A percentile compares a stretch with the other conserved stretches of the same genome.
phyloP scores from a whole-genome alignment of 2,113 vertebrate species.

The Gambusia affinis region DNA sequence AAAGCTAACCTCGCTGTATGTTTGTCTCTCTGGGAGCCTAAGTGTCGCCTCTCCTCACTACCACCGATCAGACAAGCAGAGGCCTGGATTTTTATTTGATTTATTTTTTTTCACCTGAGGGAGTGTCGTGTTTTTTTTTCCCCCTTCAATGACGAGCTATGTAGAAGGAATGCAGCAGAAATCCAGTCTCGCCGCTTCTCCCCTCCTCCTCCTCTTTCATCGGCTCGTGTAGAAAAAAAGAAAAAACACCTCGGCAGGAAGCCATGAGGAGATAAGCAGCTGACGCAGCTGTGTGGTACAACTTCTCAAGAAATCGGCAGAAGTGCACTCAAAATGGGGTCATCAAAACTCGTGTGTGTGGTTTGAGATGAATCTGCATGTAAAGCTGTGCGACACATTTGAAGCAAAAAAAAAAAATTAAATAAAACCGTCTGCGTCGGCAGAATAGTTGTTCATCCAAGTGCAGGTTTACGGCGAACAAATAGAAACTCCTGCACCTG shows the following conservation, averaged over 20 bases:
- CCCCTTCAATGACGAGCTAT: not conserved
- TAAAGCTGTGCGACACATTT: slow-evolving; percentile 30
- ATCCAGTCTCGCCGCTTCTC: not conserved
- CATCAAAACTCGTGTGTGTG: slow-evolving; percentile 26
- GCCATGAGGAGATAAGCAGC: slow-evolving; percentile 42
- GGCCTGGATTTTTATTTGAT: slow-evolving; percentile 14
- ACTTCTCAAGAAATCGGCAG: slow-evolving; percentile 45
- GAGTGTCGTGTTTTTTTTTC: too few relatives aligned
- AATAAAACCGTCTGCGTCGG: not conserved
- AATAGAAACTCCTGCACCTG: not conserved
- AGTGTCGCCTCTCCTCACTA: not conserved
- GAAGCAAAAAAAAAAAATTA: not conserved
- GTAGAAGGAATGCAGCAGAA: not conserved
- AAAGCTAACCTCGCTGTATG: not conserved
- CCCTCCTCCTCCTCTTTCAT: too few relatives aligned
- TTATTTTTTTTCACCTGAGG: slow-evolving; percentile 29
- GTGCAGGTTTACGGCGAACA: not conserved
- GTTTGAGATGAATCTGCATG: slow-evolving; percentile 23
- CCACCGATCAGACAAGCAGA: slow-evolving; percentile 44
- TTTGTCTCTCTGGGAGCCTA: not conserved
- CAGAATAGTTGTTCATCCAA: slow-evolving; percentile 1
- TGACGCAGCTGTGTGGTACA: slow-evolving; percentile 44
- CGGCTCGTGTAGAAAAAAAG: not conserved
- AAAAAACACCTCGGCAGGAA: slow-evolving; percentile 49
- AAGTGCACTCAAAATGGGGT: slow-evolving; percentile 49